Evolutionary conservation across 1,140 invertebrate species (phyloP).

Genomic region (Drosophila littoralis): DNA sequence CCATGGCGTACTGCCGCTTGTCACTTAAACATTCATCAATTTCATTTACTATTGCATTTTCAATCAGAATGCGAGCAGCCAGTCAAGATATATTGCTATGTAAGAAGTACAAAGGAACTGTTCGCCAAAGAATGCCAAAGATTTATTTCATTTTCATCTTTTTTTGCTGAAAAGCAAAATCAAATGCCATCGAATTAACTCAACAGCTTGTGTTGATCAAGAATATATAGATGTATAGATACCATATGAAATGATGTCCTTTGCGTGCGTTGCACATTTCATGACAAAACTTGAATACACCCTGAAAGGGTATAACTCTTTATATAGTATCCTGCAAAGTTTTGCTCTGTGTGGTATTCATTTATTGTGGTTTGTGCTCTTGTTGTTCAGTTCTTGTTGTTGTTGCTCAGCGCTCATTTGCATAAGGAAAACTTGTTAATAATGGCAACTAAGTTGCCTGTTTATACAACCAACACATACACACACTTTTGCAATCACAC

Average conservation of each 20-base stretch:
- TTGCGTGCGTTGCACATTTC: not conserved
- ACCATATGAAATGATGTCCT: no score
- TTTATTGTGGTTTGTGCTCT: conserved; percentile 24
- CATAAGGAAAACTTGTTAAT: conserved; percentile 76
- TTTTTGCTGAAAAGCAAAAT: no score
- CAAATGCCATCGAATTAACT: no score
- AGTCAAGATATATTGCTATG: conserved; percentile 17
- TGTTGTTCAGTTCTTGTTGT: conserved; percentile 3
- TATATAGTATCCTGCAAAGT: conserved; percentile 39
- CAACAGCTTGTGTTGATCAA: no score
- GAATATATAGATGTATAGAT: no score
- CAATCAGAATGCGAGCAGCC: conserved; percentile 42
- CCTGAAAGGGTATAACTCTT: conserved; percentile 18
- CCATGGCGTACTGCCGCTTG: conserved; percentile 53
- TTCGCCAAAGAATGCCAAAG: not conserved
- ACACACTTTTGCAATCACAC: conserved; percentile 3
- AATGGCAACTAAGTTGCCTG: conserved; percentile 54
- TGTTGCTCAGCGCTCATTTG: conserved; percentile 56
- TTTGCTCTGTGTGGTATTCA: conserved; percentile 29
- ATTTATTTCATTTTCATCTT: no score
- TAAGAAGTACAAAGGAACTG: not conserved
- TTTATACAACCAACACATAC: conserved; percentile 8
- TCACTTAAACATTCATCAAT: conserved; percentile 72
- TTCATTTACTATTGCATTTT: conserved; percentile 69
- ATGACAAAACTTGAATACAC: not conserved